Evolutionary conservation across 1,140 invertebrate species (phyloP), one percentile per base, ranked within the genome.

Genomic region (Carcinoscorpius rotundicauda): DNA sequence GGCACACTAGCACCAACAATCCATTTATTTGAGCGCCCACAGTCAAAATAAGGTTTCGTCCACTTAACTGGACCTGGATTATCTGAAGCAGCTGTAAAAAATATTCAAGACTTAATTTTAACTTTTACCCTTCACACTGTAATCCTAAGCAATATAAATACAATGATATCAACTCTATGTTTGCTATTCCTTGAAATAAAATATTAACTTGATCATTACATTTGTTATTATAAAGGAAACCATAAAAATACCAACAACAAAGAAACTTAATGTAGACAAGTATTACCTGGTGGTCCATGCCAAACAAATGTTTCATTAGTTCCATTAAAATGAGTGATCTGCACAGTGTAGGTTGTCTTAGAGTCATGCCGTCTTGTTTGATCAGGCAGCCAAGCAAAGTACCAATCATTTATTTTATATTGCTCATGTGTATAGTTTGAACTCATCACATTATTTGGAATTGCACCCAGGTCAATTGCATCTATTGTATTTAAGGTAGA

Each of bases 11-110:
- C 95, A 62, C 86, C 89, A 3, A 97, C 87, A 8, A 97, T 78
- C 96, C 96, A 98, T 76, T 93, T 90, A 78, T 98, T 96, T 1
- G 93, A 89, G 69, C 93, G 81, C 8, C 88, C 89, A 78, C 95
- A 98, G 79, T 98, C 95, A 78, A 95, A 98, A 77, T 98, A 98
- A 0, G 95, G 95, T 60, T 86, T 78, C 3, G 90, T 95, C 84
- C 90, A 97, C 78, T 91, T 88, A 0, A 98, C 91, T 52, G 95
- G 94, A 9, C 92, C 90, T 58, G 87, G 87, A 75, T 79, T 81
- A 81, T 93, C 89, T 78, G 94, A 91, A 67, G 89, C 87, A 60
- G 87, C 84, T 82, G 57, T 64, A 71, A 69, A 62, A 70, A 49
- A 62, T 8, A 60, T 8, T 6, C 29, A 49, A 60, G 6, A 49